A percentile compares a stretch with the other conserved stretches of the same genome.
phyloP scores from a whole-genome alignment of 2,888 invertebrate species.

The Tridacna crocea region DNA sequence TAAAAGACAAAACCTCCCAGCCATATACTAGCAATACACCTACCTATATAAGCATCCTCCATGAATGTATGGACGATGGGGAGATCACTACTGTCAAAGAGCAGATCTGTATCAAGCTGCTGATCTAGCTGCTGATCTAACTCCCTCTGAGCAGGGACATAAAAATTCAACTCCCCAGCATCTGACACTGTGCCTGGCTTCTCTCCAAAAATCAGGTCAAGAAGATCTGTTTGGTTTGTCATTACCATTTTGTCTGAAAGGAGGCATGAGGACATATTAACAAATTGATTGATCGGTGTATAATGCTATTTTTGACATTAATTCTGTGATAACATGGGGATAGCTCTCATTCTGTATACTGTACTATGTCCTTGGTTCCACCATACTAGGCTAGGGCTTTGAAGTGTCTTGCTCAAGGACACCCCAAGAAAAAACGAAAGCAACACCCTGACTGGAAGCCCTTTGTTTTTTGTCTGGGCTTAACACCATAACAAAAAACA shows the following conservation, averaged over 20 bases:
- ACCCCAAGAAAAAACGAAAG: no score
- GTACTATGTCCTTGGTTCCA: no score
- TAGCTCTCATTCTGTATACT: no score
- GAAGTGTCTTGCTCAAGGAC: no score
- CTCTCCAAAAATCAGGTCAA: constrained; percentile 28
- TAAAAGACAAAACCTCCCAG: neutral
- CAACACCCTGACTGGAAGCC: no score
- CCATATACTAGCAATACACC: neutral
- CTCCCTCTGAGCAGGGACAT: constrained; percentile 24
- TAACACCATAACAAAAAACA: no score
- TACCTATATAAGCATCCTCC: constrained; percentile 24
- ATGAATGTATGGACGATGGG: neutral
- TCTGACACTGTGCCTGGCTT: constrained; percentile 14
- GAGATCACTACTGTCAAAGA: constrained; percentile 29
- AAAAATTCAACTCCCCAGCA: constrained; percentile 38
- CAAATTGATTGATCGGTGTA: no score
- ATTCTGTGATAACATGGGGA: no score
- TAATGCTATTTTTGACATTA: no score
- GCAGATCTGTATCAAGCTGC: constrained; percentile 27
- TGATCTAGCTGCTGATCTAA: constrained; percentile 48
- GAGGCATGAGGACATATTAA: neutral
- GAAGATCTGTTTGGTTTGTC: constrained; percentile 22
- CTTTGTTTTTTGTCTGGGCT: no score
- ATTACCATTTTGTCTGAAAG: constrained; percentile 20
- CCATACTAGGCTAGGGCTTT: no score